phyloP scores from a whole-genome alignment of 2,888 invertebrate species.

The Temnothorax unifasciatus region DNA sequence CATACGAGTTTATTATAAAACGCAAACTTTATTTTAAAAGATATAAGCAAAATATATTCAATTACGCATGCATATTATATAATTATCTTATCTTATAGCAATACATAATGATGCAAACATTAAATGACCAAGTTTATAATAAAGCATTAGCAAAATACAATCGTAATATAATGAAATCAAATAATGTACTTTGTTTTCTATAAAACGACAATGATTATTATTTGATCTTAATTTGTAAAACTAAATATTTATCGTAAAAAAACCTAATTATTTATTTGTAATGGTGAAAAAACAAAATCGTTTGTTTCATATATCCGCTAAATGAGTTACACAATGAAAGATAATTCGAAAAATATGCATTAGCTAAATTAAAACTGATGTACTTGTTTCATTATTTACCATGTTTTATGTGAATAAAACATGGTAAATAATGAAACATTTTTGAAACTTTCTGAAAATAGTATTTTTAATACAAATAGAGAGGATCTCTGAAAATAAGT shows the following conservation, averaged over 20 bases:
- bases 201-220: background rate
- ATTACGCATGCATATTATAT: background rate
- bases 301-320: background rate
- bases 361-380: background rate
- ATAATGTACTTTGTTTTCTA: background rate
- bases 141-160: background rate
- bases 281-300: background rate
- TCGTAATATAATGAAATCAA: background rate
- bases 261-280: background rate
- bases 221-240: background rate
- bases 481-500: background rate
- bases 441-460: background rate
- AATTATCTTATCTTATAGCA: background rate
- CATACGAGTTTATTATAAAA: constrained; percentile 1
- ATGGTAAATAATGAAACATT: too few species aligned
- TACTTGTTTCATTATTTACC: background rate
- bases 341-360: background rate
- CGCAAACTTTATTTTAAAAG: constrained; percentile 15
- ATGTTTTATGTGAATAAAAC: background rate
- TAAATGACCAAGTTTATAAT: constrained; percentile 4
- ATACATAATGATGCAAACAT: background rate
- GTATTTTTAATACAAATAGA: constrained; percentile 14
- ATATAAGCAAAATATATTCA: background rate
- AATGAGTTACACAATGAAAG: background rate
- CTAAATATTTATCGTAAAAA: background rate